Evolutionary conservation across 2,888 invertebrate species (phyloP).

Genomic region (Rhamnusium bicolor): DNA sequence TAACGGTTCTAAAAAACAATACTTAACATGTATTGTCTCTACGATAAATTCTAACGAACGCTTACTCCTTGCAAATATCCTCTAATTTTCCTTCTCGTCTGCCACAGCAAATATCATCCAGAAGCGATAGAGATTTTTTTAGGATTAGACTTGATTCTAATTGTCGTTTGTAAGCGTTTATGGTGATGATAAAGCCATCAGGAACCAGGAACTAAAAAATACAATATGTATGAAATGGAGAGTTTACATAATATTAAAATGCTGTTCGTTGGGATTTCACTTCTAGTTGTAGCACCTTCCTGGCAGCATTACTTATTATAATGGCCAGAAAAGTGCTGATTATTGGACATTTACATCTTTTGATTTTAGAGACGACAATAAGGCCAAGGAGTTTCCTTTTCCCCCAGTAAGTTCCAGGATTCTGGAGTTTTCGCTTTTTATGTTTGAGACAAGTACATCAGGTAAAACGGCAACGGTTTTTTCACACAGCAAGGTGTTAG

Average conservation of each 20-base stretch:
- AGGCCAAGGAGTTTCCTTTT: conserved; percentile 84
- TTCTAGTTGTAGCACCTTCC: no score
- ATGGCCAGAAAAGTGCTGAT: neutral
- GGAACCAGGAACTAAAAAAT: conserved; percentile 75
- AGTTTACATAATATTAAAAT: neutral
- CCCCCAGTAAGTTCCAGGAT: conserved; percentile 80
- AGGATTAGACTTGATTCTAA: conserved; percentile 72
- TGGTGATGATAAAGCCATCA: conserved; percentile 81
- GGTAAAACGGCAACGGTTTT: conserved; percentile 47
- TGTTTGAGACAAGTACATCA: conserved; percentile 58
- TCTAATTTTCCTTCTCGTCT: conserved; percentile 72
- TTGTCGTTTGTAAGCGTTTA: conserved; percentile 76
- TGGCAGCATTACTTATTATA: no score
- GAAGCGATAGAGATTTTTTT: conserved; percentile 70
- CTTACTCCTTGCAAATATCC: conserved; percentile 72
- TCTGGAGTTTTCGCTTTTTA: conserved; percentile 72
- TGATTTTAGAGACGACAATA: conserved; percentile 72
- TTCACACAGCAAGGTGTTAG: conserved; percentile 51
- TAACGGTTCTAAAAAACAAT: conserved; percentile 69
- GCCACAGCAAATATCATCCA: conserved; percentile 73
- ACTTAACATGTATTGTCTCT: neutral
- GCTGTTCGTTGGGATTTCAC: no score
- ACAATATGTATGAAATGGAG: neutral
- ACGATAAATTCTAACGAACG: conserved; percentile 3
- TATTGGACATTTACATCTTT: conserved; percentile 68